These are phyloP conservation scores for Brachionus koreanus DNA, from an alignment of 1,140 invertebrate genomes.

Conservation along the genomic window DNA sequence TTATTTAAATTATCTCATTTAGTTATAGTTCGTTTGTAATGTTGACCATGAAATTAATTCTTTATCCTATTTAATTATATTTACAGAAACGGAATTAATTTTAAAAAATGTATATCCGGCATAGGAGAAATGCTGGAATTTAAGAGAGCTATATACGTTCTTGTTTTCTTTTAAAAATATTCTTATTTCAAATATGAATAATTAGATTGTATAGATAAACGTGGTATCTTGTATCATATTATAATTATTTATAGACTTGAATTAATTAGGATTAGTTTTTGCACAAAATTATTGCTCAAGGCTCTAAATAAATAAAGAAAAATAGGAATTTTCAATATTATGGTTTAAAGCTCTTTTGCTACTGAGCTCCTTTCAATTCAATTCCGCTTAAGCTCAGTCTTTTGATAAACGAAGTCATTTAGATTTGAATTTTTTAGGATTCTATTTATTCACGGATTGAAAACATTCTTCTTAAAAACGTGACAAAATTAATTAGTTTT, in stretches of 20 bases:
- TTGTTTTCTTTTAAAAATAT: neutral
- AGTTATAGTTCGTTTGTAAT: too few species aligned
- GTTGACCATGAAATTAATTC: too few species aligned
- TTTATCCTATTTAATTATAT: too few species aligned
- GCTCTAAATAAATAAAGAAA: neutral
- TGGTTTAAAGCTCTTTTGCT: neutral
- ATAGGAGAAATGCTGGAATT: neutral
- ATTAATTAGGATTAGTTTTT: neutral
- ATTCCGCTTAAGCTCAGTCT: neutral
- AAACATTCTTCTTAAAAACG: neutral
- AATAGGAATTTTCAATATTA: neutral
- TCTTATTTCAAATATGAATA: neutral
- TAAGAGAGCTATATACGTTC: too few species aligned
- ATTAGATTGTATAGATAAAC: neutral
- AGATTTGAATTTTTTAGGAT: neutral
- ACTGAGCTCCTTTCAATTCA: neutral
- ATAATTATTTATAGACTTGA: neutral
- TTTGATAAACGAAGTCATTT: neutral
- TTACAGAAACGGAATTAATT: too few species aligned
- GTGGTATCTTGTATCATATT: neutral
- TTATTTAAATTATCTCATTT: too few species aligned
- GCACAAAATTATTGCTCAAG: neutral
- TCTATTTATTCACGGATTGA: neutral
- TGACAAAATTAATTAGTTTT: neutral
- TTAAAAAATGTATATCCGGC: too few species aligned